Base-by-base conservation (phyloP, 2,888 invertebrate species). In the Plebejus anna region DNA sequence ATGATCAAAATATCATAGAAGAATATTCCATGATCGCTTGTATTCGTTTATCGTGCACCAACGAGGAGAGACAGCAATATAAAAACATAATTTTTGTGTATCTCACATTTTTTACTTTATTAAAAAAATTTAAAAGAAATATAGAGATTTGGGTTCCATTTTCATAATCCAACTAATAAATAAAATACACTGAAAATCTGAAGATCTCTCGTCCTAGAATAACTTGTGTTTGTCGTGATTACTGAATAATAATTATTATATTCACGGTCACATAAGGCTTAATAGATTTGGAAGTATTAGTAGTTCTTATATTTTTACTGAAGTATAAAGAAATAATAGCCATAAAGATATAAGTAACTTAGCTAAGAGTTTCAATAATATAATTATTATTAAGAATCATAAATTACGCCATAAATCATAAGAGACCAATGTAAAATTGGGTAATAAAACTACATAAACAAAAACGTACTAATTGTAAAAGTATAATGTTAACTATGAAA, bases 401-500 rank as follows among this genome's bases (percentile, higher is more conserved):
- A 66, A 66, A 22, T 66, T 66, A 66, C 66, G 32, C 13, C 5
- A 36, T 66, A 32, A 13, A 66, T 66, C 66, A 16, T 13, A 66
- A 13, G 32, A 16, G 66, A 32, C 66, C 32, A 16, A 66, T 66
- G 13, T 13, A 66, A 66, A 66, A 32, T 36, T 32, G 16, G 61
- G 22, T 61, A 13, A 66, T 66, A 66, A 36, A 66, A 66, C 66
- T 66, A 66, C 32, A 32, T 61, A 61, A 61, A 66, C 32, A 32
- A 36, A 66, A 36, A 13, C 66, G 16, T 66, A 66, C 32, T 11
- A 22, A 22, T 22, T 5, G 66, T 36, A 66, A 66, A 66, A 66
- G 66, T 66, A 66, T 66, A 66, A 32, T 66, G 28, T 66, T 66
- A 66, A 66, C 66, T 66, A 32, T 66, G 66, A 66, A 36, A 66